A percentile compares a stretch with the other conserved stretches of the same genome.
phyloP scores from a whole-genome alignment of 1,140 invertebrate genomes.

The Drosophila pandora region DNA sequence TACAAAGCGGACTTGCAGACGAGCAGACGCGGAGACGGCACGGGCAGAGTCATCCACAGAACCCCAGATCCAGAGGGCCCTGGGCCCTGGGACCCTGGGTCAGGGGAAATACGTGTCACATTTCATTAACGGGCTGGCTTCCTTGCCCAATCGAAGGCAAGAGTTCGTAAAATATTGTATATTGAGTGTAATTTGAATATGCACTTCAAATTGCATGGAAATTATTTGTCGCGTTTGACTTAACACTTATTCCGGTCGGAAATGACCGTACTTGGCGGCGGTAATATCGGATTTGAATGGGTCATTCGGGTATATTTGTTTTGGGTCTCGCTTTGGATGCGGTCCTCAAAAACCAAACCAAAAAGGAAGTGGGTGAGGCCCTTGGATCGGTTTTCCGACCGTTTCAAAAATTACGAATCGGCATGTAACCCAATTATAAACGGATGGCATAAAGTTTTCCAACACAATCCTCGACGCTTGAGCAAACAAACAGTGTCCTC shows the following conservation, averaged over 20 bases:
- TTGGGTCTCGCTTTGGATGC: constrained; percentile 31
- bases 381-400: constrained; percentile 14
- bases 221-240: constrained; percentile 69
- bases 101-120: constrained; percentile 78
- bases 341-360: background rate
- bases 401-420: constrained; percentile 3
- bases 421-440: constrained; percentile 11
- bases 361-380: constrained; percentile 47
- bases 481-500: constrained; percentile 14
- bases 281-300: constrained; percentile 47
- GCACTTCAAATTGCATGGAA: constrained; percentile 78
- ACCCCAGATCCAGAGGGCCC: constrained; percentile 9
- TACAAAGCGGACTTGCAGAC: constrained; percentile 52
- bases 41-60: constrained; percentile 44
- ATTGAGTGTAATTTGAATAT: constrained; percentile 77
- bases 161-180: constrained; percentile 48
- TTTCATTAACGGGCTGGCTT: constrained; percentile 69
- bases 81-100: constrained; percentile 30
- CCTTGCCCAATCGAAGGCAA: constrained; percentile 53
- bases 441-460: background rate
- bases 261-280: constrained; percentile 58
- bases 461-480: constrained; percentile 20
- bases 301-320: constrained; percentile 50
- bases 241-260: constrained; percentile 75
- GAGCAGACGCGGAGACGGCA: constrained; percentile 56